phyloP scores from a whole-genome alignment of 2,797 vertebrate species.

The Octomys mimax region DNA sequence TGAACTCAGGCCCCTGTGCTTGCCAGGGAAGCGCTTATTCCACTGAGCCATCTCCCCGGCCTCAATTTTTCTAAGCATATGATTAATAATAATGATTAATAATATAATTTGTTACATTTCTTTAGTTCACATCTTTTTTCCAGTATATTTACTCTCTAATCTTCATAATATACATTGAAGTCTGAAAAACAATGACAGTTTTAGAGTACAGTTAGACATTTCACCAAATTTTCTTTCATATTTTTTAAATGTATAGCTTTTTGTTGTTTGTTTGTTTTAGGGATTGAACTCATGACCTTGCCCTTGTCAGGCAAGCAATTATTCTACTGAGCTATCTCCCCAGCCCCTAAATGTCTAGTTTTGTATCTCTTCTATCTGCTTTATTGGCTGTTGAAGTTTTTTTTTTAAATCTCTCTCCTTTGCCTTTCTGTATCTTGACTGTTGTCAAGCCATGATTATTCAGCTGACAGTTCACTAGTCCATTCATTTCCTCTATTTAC shows the following conservation, averaged over 20 bases:
- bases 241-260: background rate
- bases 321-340: too few relatives aligned
- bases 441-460: background rate
- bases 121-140: constrained; percentile 11
- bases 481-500: background rate
- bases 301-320: too few relatives aligned
- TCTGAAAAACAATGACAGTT: constrained; percentile 51
- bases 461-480: background rate
- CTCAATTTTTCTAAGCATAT: constrained; percentile 4
- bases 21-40: too few relatives aligned
- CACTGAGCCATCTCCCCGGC: too few relatives aligned
- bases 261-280: too few relatives aligned
- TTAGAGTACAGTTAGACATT: constrained; percentile 22
- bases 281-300: too few relatives aligned
- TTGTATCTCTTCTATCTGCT: background rate
- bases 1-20: too few relatives aligned
- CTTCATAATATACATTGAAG: constrained; percentile 44
- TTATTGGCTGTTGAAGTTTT: background rate
- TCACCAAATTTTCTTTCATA: background rate
- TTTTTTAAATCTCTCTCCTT: background rate
- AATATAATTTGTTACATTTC: constrained; percentile 59
- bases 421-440: constrained; percentile 2
- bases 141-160: background rate
- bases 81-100: too few relatives aligned
- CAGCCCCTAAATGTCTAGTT: background rate